Conservation (phyloP, 2,113 vertebrate species). For the Lagenorhynchus albirostris region DNA sequence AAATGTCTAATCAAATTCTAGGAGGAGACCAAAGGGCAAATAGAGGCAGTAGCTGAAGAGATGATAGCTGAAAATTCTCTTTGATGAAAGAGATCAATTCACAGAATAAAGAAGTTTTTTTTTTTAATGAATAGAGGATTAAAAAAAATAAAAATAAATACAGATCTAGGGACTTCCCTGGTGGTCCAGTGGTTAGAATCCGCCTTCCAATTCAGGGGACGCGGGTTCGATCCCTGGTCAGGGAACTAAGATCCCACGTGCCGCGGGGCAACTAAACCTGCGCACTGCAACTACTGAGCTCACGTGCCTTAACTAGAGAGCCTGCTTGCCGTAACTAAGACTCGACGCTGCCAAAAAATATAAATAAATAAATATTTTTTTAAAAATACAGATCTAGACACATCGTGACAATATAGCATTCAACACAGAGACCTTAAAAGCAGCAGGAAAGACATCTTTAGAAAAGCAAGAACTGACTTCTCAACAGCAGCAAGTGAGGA, state of each 20-base stretch:
- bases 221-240: too few relatives aligned
- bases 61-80: not conserved
- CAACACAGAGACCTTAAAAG: not conserved
- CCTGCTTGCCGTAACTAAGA: too few relatives aligned
- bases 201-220: too few relatives aligned
- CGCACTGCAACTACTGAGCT: too few relatives aligned
- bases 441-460: not conserved
- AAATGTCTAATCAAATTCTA: not conserved
- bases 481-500: not conserved
- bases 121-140: not conserved
- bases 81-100: not conserved
- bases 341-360: too few relatives aligned
- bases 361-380: too few relatives aligned
- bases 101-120: not conserved
- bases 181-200: too few relatives aligned
- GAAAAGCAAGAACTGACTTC: not conserved
- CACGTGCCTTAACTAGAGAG: too few relatives aligned
- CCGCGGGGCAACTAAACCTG: too few relatives aligned
- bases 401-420: not conserved
- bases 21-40: not conserved
- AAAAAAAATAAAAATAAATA: conserved; percentile 4
- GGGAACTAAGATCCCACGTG: too few relatives aligned
- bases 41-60: not conserved
- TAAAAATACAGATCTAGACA: not conserved
- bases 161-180: too few relatives aligned